Evolutionary conservation across 2,113 vertebrate genomes (phyloP).

Genomic region (Verasper variegatus): DNA sequence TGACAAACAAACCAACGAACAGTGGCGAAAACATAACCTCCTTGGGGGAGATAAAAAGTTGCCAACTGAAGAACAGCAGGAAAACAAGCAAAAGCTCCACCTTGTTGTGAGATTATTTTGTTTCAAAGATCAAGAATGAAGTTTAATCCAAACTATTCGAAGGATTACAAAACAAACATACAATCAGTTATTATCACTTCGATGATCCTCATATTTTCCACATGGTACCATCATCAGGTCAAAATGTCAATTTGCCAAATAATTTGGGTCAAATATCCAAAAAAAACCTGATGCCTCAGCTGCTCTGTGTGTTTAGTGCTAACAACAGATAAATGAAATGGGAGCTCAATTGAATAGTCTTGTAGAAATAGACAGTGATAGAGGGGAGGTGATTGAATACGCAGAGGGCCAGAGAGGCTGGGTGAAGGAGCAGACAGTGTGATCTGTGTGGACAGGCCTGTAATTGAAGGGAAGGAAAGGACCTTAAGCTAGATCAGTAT

Average conservation of each 20-base stretch:
- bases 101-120: too few species aligned
- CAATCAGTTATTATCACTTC: background rate
- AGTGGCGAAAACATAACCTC: too few species aligned
- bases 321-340: conserved; percentile 38
- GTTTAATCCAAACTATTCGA: background rate
- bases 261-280: background rate
- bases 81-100: background rate
- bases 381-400: conserved; percentile 45
- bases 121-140: too few species aligned
- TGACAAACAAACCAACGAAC: too few species aligned
- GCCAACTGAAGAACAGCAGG: too few species aligned
- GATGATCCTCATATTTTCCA: background rate
- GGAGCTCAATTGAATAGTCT: conserved; percentile 10
- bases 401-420: conserved; percentile 18
- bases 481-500: conserved; percentile 69
- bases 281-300: background rate
- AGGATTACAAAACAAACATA: background rate
- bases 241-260: background rate
- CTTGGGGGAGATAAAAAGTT: too few species aligned
- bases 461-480: conserved; percentile 69
- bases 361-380: conserved; percentile 28
- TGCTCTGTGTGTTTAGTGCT: conserved; percentile 14
- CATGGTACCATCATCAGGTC: background rate
- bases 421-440: conserved; percentile 40
- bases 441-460: conserved; percentile 65